Evolutionary conservation across 1,140 invertebrate genomes (phyloP).

Genomic region (Lasioglossum albipes): DNA sequence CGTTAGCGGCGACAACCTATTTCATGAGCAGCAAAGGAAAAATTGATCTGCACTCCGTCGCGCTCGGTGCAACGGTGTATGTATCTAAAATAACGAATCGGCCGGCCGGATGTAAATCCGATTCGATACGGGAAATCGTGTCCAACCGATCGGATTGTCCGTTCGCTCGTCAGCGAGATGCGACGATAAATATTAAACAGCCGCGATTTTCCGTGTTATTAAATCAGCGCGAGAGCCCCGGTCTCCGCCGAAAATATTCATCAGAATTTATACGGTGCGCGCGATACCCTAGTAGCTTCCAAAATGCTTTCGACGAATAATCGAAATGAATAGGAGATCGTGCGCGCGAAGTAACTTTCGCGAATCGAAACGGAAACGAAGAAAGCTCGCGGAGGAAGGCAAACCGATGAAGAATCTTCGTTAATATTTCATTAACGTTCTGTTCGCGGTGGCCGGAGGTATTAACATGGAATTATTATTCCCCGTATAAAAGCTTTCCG

Average conservation of each 20-base stretch:
- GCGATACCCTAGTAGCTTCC: not conserved
- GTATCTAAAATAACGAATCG: not conserved
- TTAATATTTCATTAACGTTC: slow-evolving; percentile 19
- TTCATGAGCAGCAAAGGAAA: no score
- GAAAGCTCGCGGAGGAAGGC: no score
- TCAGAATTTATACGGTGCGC: slow-evolving; percentile 14
- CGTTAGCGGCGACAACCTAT: no score
- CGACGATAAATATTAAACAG: slow-evolving; percentile 16
- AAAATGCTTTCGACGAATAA: slow-evolving; percentile 20
- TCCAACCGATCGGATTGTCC: not conserved
- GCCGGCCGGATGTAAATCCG: not conserved
- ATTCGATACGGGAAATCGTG: not conserved
- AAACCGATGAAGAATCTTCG: not conserved
- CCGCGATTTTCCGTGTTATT: slow-evolving; percentile 11
- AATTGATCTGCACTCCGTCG: no score
- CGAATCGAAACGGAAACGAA: not conserved
- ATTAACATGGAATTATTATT: not conserved
- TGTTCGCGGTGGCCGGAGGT: no score
- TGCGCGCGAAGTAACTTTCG: no score
- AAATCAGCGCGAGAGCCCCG: not conserved
- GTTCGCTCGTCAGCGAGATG: not conserved
- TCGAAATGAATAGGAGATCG: slow-evolving; percentile 23
- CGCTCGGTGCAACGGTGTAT: not conserved
- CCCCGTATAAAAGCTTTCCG: not conserved
- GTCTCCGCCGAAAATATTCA: slow-evolving; percentile 12